Base-by-base conservation (phyloP, 2,888 invertebrate genomes). In the Suillia variegata region DNA sequence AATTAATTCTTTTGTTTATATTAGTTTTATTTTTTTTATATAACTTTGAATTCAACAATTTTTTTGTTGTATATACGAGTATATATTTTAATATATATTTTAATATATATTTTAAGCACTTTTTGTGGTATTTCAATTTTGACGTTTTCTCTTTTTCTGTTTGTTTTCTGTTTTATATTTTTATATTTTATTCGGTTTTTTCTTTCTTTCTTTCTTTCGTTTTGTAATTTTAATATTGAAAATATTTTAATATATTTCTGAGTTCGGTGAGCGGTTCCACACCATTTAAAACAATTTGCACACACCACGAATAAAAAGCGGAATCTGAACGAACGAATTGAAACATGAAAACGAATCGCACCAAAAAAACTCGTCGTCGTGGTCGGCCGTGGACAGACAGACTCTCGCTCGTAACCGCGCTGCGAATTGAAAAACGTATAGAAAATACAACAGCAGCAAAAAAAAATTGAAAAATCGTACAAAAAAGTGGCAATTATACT, bases 211-310 rank as follows among this genome's bases (percentile, higher is more conserved):
- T 13, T 10, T 2, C 15, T n/a, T 20, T n/a, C 54, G 18, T 21
- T 54, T 54, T 13, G 38, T 1, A 54, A 4, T 54, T 18, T 26
- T n/a, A 54, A 26, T 26, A 13, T 31, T 31, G n/a, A 21, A 21
- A 38, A 5, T 3, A 45, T 45, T 45, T 47, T 31, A 22, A 45
- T 12, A 13, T 47, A 26, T 47, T 53, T 57, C n/a, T 22, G 20
- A 13, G 17, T 24, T 38, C 54, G 56, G 52, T 56, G 47, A 55
- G 56, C 59, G 52, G 48, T 58, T 58, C 58, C 58, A 55, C 56
- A 53, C 58, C 52, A 56, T 58, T 58, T 62, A 57, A 49, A 45
- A 59, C 31, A 53, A 62, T 58, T 58, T 58, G 58, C 58, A 58
- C 61, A 62, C 58, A 56, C 58, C 58, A 53, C 53, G 55, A 47